Percentiles rank a stretch among this genome's conserved stretches.
Evolutionary conservation across 2,888 invertebrate species (phyloP).

Genomic region (Andrena marginata): DNA sequence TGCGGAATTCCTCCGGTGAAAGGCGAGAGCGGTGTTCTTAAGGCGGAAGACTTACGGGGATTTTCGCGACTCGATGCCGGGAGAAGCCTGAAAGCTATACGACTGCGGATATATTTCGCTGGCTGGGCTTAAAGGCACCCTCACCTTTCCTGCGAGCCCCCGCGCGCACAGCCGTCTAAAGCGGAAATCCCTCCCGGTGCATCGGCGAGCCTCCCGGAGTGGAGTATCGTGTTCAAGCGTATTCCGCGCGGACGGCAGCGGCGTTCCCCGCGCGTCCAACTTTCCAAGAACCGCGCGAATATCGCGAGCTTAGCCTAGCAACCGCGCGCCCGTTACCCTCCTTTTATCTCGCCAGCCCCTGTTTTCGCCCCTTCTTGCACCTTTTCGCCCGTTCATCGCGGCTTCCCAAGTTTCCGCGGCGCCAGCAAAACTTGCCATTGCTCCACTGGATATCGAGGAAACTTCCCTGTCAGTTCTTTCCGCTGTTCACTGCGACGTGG

Average conservation of each 20-base stretch:
- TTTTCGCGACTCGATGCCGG: conserved; percentile 27
- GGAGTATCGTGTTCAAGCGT: conserved; percentile 78
- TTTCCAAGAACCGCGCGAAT: conserved; percentile 24
- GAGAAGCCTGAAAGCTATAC: conserved; percentile 52
- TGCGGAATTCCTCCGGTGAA: not conserved
- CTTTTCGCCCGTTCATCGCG: not conserved
- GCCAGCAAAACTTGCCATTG: conserved; percentile 2
- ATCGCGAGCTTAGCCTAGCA: not conserved
- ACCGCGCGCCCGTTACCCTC: not conserved
- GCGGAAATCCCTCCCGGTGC: conserved; percentile 70
- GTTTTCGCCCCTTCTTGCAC: not conserved
- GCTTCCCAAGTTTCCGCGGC: not conserved
- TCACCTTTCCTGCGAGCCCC: conserved; percentile 19
- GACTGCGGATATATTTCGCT: conserved; percentile 57
- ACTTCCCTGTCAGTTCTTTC: not conserved
- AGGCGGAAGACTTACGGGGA: conserved; percentile 4
- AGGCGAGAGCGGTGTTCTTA: conserved; percentile 7
- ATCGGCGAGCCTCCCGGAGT: conserved; percentile 75
- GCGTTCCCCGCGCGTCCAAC: conserved; percentile 29
- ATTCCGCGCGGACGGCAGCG: conserved; percentile 51
- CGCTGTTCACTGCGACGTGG: not conserved
- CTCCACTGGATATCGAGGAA: conserved; percentile 9
- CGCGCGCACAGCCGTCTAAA: conserved; percentile 50
- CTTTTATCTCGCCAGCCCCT: not conserved
- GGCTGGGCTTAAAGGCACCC: conserved; percentile 49